Conservation (phyloP, 2,888 invertebrate species). For the Drosophila pseudotalamancana region DNA sequence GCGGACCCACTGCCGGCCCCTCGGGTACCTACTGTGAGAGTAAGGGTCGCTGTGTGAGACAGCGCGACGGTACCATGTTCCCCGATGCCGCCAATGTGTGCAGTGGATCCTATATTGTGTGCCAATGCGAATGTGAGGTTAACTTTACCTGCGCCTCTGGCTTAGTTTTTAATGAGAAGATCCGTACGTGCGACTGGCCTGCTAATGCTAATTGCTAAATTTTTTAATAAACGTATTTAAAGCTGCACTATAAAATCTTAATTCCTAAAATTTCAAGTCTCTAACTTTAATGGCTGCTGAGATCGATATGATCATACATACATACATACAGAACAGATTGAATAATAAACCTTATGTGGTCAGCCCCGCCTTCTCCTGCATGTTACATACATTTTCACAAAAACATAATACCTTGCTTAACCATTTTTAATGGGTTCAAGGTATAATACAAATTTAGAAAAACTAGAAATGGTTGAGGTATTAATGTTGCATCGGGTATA, state of each 20-base stretch:
- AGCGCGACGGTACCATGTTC: slow-evolving; percentile 52
- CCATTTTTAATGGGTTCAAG: too few relatives aligned
- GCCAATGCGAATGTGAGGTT: slow-evolving; percentile 79
- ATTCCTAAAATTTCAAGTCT: too few relatives aligned
- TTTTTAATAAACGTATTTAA: slow-evolving; percentile 34
- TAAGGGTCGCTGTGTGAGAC: slow-evolving; percentile 59
- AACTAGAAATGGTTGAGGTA: too few relatives aligned
- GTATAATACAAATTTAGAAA: too few relatives aligned
- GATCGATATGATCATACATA: neutral
- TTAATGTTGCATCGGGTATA: slow-evolving; percentile 7
- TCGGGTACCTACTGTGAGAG: slow-evolving; percentile 71
- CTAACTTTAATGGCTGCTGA: neutral
- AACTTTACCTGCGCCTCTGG: slow-evolving; percentile 41
- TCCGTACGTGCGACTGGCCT: slow-evolving; percentile 67
- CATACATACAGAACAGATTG: too few relatives aligned
- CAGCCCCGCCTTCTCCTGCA: too few relatives aligned
- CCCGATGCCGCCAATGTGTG: slow-evolving; percentile 23
- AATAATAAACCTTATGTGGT: too few relatives aligned
- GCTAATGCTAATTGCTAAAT: slow-evolving; percentile 38
- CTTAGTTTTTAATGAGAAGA: slow-evolving; percentile 50
- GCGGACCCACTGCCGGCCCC: slow-evolving; percentile 74
- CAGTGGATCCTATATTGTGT: slow-evolving; percentile 58
- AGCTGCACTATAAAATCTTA: neutral
- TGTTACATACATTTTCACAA: too few relatives aligned
- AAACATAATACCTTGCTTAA: too few relatives aligned